These are phyloP conservation scores for Aurelia aurita complex sp. Pacific DNA, from an alignment of 30 jellyfish, hydroid and myxozoan genomes.

Conservation along the genomic window DNA sequence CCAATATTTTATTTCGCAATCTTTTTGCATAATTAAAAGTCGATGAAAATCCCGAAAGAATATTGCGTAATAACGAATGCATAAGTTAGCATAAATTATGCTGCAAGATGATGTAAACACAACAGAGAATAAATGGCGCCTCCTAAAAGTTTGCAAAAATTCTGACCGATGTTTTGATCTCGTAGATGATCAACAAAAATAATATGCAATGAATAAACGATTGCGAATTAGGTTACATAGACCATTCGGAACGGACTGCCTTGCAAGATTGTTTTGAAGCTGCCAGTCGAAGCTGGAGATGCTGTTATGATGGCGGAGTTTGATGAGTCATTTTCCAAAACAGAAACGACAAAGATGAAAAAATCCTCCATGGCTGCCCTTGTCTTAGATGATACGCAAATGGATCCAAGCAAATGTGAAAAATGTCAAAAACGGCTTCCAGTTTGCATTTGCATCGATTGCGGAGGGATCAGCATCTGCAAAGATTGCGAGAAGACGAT, in stretches of 20 bases:
- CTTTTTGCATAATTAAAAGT: too few species aligned
- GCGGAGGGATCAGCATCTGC: slow-evolving; percentile 87
- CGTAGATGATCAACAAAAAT: too few species aligned
- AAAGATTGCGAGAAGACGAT: slow-evolving; percentile 68
- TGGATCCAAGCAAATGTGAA: slow-evolving; percentile 46
- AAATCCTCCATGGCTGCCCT: slow-evolving; percentile 20
- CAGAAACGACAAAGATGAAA: slow-evolving; percentile 58
- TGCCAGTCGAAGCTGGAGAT: neutral
- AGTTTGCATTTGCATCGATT: slow-evolving; percentile 70
- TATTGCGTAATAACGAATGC: slow-evolving; percentile 36
- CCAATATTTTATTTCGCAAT: too few species aligned
- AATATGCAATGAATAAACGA: too few species aligned
- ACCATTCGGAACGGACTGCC: too few species aligned
- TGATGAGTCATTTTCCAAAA: slow-evolving; percentile 66
- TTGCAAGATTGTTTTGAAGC: too few species aligned
- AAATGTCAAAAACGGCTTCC: slow-evolving; percentile 48
- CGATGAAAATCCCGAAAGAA: neutral
- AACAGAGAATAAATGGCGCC: slow-evolving; percentile 42
- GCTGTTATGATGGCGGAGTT: slow-evolving; percentile 56
- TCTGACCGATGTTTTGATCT: neutral
- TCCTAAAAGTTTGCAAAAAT: slow-evolving; percentile 14
- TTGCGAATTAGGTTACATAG: too few species aligned
- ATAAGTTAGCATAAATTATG: slow-evolving; percentile 46
- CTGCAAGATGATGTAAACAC: slow-evolving; percentile 58
- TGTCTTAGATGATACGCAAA: neutral